These are phyloP conservation scores for Sinocyclocheilus grahami DNA, from an alignment of 2,113 vertebrate genomes.

Conservation along the genomic window DNA sequence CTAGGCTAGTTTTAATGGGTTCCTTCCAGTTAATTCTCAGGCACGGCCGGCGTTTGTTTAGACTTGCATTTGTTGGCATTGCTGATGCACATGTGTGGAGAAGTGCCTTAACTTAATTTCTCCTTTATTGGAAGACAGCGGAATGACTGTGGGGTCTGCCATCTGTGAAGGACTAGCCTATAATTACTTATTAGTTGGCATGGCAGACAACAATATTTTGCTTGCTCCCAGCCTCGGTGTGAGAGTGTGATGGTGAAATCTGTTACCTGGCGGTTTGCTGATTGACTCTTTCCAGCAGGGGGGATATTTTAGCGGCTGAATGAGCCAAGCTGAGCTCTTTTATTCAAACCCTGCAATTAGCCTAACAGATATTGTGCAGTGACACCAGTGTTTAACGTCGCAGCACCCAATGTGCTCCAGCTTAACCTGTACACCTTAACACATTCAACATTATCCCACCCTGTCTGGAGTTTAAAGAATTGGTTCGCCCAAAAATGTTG, in stretches of 20 bases:
- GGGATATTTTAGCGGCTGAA: slow-evolving; percentile 17
- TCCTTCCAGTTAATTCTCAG: slow-evolving; percentile 20
- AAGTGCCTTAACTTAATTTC: slow-evolving; percentile 48
- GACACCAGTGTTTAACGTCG: slow-evolving; percentile 5
- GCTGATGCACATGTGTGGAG: slow-evolving; percentile 33
- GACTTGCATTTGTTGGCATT: slow-evolving; percentile 38
- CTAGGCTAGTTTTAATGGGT: slow-evolving; percentile 6
- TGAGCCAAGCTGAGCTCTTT: slow-evolving; percentile 41
- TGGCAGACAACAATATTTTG: slow-evolving; percentile 53
- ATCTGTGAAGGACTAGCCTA: slow-evolving; percentile 52
- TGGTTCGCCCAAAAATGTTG: background rate
- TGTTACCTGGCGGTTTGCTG: slow-evolving; percentile 49
- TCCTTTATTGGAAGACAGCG: slow-evolving; percentile 43
- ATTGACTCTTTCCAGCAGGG: slow-evolving; percentile 48
- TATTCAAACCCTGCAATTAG: slow-evolving; percentile 43
- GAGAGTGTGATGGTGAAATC: slow-evolving; percentile 46
- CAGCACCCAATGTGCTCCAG: background rate
- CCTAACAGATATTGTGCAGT: slow-evolving; percentile 30
- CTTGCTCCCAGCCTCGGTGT: slow-evolving; percentile 43
- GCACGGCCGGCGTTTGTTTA: slow-evolving; percentile 35
- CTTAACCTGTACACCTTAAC: background rate
- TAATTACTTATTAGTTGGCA: slow-evolving; percentile 60
- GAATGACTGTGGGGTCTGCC: slow-evolving; percentile 49
- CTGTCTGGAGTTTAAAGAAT: background rate
- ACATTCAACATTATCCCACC: background rate